Conservation (phyloP, 1,140 invertebrate species). For the Panagrolaimus sp. region DNA sequence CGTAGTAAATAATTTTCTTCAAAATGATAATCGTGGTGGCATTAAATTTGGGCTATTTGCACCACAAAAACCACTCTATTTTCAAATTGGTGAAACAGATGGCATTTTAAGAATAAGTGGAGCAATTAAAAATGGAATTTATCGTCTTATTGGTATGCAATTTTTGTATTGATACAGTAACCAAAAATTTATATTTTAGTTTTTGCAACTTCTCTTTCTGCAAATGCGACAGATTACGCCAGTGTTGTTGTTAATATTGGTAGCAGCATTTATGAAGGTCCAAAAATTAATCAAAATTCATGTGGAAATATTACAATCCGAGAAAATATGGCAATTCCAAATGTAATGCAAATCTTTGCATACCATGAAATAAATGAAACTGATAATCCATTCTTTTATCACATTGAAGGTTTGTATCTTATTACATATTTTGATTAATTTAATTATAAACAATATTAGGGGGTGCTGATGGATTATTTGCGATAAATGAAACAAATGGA, state of each 20-base stretch:
- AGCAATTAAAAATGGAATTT: background rate
- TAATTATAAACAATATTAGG: constrained; percentile 19
- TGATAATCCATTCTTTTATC: background rate
- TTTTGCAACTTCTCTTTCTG: background rate
- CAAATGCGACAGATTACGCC: constrained; percentile 23
- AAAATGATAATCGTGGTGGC: background rate
- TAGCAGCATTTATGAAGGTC: constrained; percentile 13
- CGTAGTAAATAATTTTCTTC: background rate
- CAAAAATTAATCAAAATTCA: constrained; percentile 34
- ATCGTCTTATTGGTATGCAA: background rate
- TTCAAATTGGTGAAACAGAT: constrained; percentile 13
- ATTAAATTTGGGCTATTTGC: background rate
- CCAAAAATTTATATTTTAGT: background rate
- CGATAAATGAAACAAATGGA: constrained; percentile 37
- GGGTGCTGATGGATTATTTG: constrained; percentile 35
- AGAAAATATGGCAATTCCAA: constrained; percentile 32
- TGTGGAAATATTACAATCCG: constrained; percentile 36
- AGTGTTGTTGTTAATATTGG: constrained; percentile 21
- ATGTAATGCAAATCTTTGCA: constrained; percentile 30
- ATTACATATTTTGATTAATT: background rate
- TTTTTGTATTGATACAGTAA: background rate
- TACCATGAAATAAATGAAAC: constrained; percentile 25
- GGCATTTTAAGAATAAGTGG: constrained; percentile 27
- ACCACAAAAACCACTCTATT: background rate
- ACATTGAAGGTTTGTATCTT: constrained; percentile 19